Percentiles rank a stretch among this genome's conserved stretches.
Evolutionary conservation across 1,140 invertebrate species (phyloP).

Genomic region (Diorhabda elongata): DNA sequence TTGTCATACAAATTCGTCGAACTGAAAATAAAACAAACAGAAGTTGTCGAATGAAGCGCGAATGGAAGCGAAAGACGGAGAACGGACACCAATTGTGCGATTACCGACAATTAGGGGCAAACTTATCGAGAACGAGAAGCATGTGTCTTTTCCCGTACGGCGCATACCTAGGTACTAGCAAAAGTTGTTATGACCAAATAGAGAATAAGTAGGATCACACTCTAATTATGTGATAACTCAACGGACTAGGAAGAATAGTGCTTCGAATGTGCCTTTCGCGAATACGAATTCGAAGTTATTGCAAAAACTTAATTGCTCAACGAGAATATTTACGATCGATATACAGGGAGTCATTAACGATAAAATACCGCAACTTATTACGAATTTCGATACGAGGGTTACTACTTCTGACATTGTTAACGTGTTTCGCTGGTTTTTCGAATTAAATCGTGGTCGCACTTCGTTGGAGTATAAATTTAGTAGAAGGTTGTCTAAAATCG

Average conservation of each 20-base stretch:
- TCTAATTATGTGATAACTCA: slow-evolving; percentile 22
- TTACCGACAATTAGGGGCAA: slow-evolving; percentile 11
- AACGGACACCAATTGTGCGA: slow-evolving; percentile 12
- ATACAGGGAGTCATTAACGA: too few species aligned
- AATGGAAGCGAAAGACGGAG: background rate
- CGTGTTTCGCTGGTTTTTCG: too few species aligned
- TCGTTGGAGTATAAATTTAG: too few species aligned
- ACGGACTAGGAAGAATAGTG: slow-evolving; percentile 15
- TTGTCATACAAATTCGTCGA: too few species aligned
- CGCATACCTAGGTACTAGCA: slow-evolving; percentile 7
- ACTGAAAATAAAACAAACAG: background rate
- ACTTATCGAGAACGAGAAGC: slow-evolving; percentile 10
- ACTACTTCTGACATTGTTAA: too few species aligned
- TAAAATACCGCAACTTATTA: too few species aligned
- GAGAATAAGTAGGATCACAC: slow-evolving; percentile 17
- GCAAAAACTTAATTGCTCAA: slow-evolving; percentile 8
- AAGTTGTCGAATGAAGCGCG: background rate
- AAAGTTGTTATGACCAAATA: slow-evolving; percentile 23
- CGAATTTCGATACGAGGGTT: too few species aligned
- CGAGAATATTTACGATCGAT: background rate
- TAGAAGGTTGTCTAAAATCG: too few species aligned
- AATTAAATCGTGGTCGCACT: too few species aligned
- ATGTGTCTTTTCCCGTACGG: slow-evolving; percentile 15
- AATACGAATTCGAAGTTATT: slow-evolving; percentile 12
- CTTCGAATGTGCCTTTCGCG: slow-evolving; percentile 8